phyloP scores from a whole-genome alignment of 2,797 vertebrate genomes.

The Valencia hispanica region DNA sequence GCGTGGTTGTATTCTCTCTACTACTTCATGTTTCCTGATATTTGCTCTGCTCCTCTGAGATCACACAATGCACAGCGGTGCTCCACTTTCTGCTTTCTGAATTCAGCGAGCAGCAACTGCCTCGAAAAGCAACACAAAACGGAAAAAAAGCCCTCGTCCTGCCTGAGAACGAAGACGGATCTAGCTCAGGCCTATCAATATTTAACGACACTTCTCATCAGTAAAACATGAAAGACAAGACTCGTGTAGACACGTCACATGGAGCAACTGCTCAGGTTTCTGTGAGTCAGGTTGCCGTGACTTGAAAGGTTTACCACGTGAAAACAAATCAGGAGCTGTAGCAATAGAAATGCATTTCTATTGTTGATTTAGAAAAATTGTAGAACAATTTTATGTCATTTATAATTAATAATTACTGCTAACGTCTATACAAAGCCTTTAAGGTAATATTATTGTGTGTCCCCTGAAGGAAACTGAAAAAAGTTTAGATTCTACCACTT shows the following conservation, averaged over 20 bases:
- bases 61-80: slow-evolving; percentile 49
- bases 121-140: slow-evolving; percentile 19
- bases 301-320: slow-evolving; percentile 8
- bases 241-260: slow-evolving; percentile 25
- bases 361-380: slow-evolving; percentile 27
- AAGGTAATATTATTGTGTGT: not conserved
- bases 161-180: slow-evolving; percentile 42
- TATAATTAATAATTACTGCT: not conserved
- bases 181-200: slow-evolving; percentile 56
- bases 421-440: not conserved
- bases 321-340: slow-evolving; percentile 35
- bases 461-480: not conserved
- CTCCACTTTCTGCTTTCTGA: slow-evolving; percentile 52
- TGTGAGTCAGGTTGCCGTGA: slow-evolving; percentile 4
- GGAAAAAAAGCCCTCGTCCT: not conserved
- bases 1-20: slow-evolving; percentile 24
- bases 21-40: slow-evolving; percentile 35
- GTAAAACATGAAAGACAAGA: slow-evolving; percentile 59
- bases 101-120: slow-evolving; percentile 32
- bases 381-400: slow-evolving; percentile 18
- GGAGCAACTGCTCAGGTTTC: slow-evolving; percentile 20
- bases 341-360: slow-evolving; percentile 59
- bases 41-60: slow-evolving; percentile 52
- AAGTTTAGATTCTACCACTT: not conserved
- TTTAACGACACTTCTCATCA: slow-evolving; percentile 56